These are phyloP conservation scores for Plagiodera versicolora DNA, from an alignment of 2,888 invertebrate species.

Conservation along the genomic window DNA sequence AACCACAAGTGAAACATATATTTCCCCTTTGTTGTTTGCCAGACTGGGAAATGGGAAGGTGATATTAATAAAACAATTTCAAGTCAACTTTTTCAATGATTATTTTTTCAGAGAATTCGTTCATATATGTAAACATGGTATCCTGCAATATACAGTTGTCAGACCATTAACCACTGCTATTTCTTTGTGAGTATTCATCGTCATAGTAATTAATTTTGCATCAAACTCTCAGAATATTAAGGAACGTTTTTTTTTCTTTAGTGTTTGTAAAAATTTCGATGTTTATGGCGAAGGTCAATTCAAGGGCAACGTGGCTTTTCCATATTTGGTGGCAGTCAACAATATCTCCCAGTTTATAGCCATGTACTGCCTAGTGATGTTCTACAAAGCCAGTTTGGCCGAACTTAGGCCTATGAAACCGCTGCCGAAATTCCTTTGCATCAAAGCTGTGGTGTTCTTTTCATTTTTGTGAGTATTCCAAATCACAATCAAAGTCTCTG, in stretches of 20 bases:
- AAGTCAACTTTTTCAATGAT: too few relatives aligned
- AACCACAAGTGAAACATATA: slow-evolving; percentile 85
- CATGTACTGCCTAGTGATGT: slow-evolving; percentile 94
- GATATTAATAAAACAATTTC: too few relatives aligned
- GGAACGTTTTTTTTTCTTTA: too few relatives aligned
- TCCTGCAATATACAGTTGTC: slow-evolving; percentile 91
- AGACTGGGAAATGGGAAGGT: slow-evolving; percentile 94
- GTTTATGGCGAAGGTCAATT: slow-evolving; percentile 94
- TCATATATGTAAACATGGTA: slow-evolving; percentile 94
- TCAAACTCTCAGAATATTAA: too few relatives aligned
- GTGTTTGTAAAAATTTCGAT: slow-evolving; percentile 80
- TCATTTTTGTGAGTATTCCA: slow-evolving; percentile 92
- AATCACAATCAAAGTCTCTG: too few relatives aligned
- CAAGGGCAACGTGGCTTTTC: slow-evolving; percentile 80
- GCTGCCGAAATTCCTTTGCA: slow-evolving; percentile 92
- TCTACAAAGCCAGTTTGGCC: slow-evolving; percentile 85
- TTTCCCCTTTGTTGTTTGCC: slow-evolving; percentile 89
- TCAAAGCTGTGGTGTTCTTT: slow-evolving; percentile 96
- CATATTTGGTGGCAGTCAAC: slow-evolving; percentile 83
- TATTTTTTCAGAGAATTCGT: slow-evolving; percentile 75
- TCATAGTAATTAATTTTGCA: too few relatives aligned
- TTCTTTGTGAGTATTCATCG: slow-evolving; percentile 85
- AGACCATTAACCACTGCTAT: slow-evolving; percentile 87
- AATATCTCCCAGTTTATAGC: slow-evolving; percentile 94
- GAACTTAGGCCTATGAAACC: slow-evolving; percentile 92